phyloP scores from a whole-genome alignment of 2,113 vertebrate species.

The Salvelinus namaycush region DNA sequence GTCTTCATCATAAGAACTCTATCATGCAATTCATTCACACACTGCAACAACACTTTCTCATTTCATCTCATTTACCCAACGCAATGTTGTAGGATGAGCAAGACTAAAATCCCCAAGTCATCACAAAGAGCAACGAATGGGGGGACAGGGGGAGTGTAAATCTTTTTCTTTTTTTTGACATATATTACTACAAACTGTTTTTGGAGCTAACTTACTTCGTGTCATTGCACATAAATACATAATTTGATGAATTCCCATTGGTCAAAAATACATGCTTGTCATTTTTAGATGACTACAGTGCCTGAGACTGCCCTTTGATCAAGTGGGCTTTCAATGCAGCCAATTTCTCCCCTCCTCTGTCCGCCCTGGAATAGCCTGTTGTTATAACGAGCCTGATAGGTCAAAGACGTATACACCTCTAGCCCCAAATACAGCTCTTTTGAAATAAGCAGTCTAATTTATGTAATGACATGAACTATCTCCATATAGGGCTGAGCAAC shows the following conservation, averaged over 20 bases:
- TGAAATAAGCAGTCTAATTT: neutral
- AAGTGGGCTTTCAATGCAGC: neutral
- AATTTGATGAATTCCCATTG: neutral
- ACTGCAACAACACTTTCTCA: neutral
- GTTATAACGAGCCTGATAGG: neutral
- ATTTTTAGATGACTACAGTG: too few species aligned
- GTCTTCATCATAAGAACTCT: neutral
- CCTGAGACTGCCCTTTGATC: neutral
- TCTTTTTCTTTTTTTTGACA: neutral
- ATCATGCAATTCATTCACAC: neutral
- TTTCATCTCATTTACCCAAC: neutral
- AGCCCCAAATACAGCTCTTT: neutral
- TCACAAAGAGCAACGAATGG: neutral
- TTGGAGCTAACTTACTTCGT: neutral
- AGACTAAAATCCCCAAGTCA: neutral
- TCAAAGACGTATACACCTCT: neutral
- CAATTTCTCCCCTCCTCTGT: neutral
- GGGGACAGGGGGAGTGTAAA: too few species aligned
- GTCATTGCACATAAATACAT: too few species aligned
- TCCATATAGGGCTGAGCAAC: conserved; percentile 3
- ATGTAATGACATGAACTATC: neutral
- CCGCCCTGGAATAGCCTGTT: neutral
- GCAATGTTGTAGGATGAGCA: neutral
- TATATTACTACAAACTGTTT: neutral
- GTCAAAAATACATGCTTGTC: neutral